Base-by-base conservation (phyloP, 2,797 vertebrate species). In the Peromyscus attwateri region DNA sequence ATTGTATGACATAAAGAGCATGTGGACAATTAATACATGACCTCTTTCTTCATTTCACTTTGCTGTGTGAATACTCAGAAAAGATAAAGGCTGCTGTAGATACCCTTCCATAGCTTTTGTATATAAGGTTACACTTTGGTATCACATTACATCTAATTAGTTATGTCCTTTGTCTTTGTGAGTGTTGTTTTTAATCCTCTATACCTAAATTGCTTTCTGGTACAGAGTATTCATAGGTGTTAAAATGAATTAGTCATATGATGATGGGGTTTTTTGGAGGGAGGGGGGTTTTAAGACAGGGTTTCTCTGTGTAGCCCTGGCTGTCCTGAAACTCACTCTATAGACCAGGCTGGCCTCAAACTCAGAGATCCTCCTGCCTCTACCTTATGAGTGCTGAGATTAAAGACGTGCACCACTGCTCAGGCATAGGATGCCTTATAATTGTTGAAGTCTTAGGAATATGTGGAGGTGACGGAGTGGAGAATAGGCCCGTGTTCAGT, bases 171-270 rank as follows among this genome's bases (percentile, higher is more conserved):
- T 91, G 23, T 85, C 27, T 92, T 49, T 81, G 68, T 80, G 27
- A 87, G 17, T 92, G 17, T 85, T 88, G 87, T 27, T 87, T 87
- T 84, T 85, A 40, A 82, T 55, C 29, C 40, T 27, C n/a, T 14
- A 23, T 89, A 87, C 10, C 11, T 95, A 77, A 64, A 88, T 91
- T 79, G 21, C 14, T 81, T 0, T 83, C 75, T 94, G 16, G 13
- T 23, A 82, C 43, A 92, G 60, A 83, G 12, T 96, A 93, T 71
- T 89, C 19, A 68, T 85, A 46, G 52, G 14, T 93, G 6, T 95
- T 91, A 94, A 46, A 76, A 87, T 89, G 23, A 76, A 55, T 93
- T 77, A 95, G 66, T 95, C 52, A n/a, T 84, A 62, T 84, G 25
- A 37, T 87, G 3, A 17, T 17, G 13, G 37, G 11, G 21, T 55